phyloP scores from a whole-genome alignment of 2,888 invertebrate genomes.

The Microctonus hyperodae region DNA sequence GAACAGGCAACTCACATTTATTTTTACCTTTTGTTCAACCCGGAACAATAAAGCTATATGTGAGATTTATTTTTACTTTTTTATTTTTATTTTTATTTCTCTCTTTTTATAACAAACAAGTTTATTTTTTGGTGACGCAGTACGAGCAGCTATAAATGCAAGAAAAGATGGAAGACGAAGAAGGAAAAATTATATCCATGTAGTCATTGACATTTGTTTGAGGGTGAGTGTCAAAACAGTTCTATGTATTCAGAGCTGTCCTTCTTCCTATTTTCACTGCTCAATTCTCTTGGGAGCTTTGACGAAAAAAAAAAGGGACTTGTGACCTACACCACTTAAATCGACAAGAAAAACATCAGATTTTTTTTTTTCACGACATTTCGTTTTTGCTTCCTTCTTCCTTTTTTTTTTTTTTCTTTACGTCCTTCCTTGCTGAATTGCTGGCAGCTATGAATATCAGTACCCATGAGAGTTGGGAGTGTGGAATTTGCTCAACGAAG shows the following conservation, averaged over 20 bases:
- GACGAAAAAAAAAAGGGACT: constrained; percentile 29
- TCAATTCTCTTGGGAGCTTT: constrained; percentile 18
- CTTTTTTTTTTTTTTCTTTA: constrained; percentile 15
- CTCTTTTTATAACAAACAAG: not conserved
- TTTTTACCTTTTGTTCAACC: constrained; percentile 11
- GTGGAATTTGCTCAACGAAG: not conserved
- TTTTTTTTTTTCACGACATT: constrained; percentile 28
- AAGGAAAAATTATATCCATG: constrained; percentile 33
- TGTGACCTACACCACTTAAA: constrained; percentile 20
- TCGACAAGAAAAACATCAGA: constrained; percentile 32
- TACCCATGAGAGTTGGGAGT: constrained; percentile 30
- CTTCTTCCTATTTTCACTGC: not conserved
- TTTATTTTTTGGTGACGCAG: constrained; percentile 2
- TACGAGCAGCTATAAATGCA: not conserved
- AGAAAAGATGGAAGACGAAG: constrained; percentile 11
- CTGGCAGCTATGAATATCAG: constrained; percentile 32
- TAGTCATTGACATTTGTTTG: constrained; percentile 4
- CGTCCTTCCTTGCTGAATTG: constrained; percentile 24
- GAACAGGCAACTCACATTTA: constrained; percentile 1
- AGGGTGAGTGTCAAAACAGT: not conserved
- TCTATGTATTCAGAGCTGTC: constrained; percentile 30
- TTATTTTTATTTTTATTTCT: not conserved
- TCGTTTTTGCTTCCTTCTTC: not conserved
- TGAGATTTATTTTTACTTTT: not conserved
- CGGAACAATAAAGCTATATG: not conserved